A percentile compares a stretch with the other conserved stretches of the same genome.
These are phyloP conservation scores for Spinibarbus caldwelli DNA, from an alignment of 2,797 vertebrate species.

Conservation along the genomic window DNA sequence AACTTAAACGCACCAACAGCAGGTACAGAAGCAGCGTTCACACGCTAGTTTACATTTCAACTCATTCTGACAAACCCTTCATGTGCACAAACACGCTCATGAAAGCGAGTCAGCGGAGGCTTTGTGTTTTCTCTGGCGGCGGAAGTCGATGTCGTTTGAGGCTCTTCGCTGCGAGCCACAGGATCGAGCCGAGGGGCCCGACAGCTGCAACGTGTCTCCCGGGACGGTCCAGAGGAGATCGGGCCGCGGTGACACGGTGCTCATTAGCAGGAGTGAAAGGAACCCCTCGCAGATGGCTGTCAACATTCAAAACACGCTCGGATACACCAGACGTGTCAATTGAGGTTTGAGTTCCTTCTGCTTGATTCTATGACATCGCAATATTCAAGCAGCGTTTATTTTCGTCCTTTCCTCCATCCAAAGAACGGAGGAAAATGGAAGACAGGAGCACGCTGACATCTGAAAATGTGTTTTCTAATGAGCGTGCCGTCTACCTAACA, in stretches of 20 bases:
- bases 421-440: constrained; percentile 56
- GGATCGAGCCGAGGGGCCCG: constrained; percentile 59
- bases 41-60: not conserved
- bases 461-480: constrained; percentile 85
- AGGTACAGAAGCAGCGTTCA: not conserved
- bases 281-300: constrained; percentile 86
- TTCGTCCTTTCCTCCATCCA: constrained; percentile 67
- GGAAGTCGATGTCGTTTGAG: constrained; percentile 7
- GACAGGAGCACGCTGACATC: constrained; percentile 76
- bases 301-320: constrained; percentile 75
- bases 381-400: constrained; percentile 81
- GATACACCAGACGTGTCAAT: constrained; percentile 82
- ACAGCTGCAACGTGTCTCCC: constrained; percentile 82
- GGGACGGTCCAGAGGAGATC: constrained; percentile 81
- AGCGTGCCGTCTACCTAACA: constrained; percentile 79
- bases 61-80: constrained; percentile 32
- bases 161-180: constrained; percentile 1
- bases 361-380: constrained; percentile 78
- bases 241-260: constrained; percentile 79
- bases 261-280: constrained; percentile 86
- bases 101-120: constrained; percentile 43
- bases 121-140: constrained; percentile 32
- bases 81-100: no score
- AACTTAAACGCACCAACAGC: not conserved
- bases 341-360: constrained; percentile 84